Evolutionary conservation across 2,888 invertebrate species (phyloP), one percentile per base, ranked within the genome.

Genomic region (Ormyrus thymus): DNA sequence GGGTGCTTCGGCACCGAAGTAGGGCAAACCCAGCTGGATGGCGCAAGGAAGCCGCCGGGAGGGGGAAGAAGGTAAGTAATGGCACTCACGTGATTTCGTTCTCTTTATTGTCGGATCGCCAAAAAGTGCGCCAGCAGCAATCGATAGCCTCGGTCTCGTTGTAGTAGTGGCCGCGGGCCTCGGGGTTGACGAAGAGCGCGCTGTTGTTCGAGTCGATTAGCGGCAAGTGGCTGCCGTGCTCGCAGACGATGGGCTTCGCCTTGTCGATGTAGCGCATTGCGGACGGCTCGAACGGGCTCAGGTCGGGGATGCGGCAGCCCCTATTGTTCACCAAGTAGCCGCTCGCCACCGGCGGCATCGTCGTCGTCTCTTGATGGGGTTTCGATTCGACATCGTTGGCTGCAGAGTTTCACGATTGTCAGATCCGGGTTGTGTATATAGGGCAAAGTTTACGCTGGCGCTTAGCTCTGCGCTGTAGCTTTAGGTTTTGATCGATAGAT

Each of bases 281-380:
- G 56, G 90, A 89, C 6, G 91, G 88, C 85, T 94, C 94, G 82
- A 93, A 92, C 0, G 94, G 92, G 82, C 92, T 91, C 84, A 95
- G 89, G 1, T 92, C 92, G 0, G 94, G 94, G 82, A 95, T 94
- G 9, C 92, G 92, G 86, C 95, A 95, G 43, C 95, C 95, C 78
- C 91, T 90, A 8, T 93, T 94, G 85, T 92, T 91, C 70, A 95
- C 92, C 3, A 93, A 90, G 83, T 91, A 93, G 4, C 86, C 88
- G 13, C 85, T 80, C 15, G 80, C 85, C n/a, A 81, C 56, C 6
- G 72, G 78, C 6, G 84, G 71, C 46, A 68, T 62, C 48, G 62
- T 66, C 6, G 64, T 56, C 53, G 68, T 10, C n/a, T 55, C 56
- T 45, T 61, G n/a, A n/a, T n/a, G 62, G 53, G 55, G 6, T 45